phyloP scores from a whole-genome alignment of 2,113 vertebrate genomes.

The Heterocephalus glaber region DNA sequence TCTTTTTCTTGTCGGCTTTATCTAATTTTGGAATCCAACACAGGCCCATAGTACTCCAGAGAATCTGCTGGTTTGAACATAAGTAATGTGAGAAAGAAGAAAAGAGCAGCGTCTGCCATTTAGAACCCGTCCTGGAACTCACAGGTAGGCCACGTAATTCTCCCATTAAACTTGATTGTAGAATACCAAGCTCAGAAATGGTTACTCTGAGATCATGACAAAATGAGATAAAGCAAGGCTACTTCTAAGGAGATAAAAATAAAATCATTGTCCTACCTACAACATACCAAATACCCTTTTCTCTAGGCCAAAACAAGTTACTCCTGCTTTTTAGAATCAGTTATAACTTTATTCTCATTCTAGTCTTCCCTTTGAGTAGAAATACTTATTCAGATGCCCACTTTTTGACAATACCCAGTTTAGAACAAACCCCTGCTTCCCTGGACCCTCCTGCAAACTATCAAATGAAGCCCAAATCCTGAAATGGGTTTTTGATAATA shows the following conservation, averaged over 20 bases:
- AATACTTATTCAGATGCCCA: not conserved
- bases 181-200: not conserved
- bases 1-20: not conserved
- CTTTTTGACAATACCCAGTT: not conserved
- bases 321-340: not conserved
- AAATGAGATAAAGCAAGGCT: slow-evolving; percentile 4
- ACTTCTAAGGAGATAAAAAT: not conserved
- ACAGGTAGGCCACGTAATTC: not conserved
- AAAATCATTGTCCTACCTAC: not conserved
- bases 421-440: not conserved
- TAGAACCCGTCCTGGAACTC: not conserved
- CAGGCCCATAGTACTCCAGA: not conserved
- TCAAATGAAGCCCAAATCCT: not conserved
- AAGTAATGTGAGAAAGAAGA: not conserved
- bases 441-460: not conserved
- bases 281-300: not conserved
- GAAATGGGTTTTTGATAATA: not conserved
- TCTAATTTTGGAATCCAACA: not conserved
- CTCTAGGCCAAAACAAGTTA: not conserved
- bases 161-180: not conserved
- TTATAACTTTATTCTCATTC: not conserved
- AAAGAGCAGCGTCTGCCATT: not conserved
- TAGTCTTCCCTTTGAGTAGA: not conserved
- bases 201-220: not conserved
- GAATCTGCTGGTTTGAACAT: not conserved